Percentiles rank a stretch among this genome's conserved stretches.
phyloP scores from a whole-genome alignment of 2,113 vertebrate genomes.

The Taurulus bubalis region DNA sequence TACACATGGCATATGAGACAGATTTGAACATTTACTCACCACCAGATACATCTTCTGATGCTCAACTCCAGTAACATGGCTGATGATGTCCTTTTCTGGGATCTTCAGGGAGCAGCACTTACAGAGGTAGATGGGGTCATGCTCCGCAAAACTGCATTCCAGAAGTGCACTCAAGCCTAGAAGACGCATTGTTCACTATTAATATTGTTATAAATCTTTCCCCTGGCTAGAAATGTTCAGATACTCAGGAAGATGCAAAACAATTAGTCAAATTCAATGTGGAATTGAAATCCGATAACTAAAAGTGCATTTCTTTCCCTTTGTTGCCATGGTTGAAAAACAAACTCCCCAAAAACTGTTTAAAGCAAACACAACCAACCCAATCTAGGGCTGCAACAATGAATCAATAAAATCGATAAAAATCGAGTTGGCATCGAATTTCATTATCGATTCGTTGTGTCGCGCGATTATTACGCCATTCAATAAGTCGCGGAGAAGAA shows the following conservation, averaged over 20 bases:
- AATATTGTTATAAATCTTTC: neutral
- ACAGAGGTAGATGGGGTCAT: slow-evolving; percentile 50
- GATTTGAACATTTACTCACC: slow-evolving; percentile 38
- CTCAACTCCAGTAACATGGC: slow-evolving; percentile 23
- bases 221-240: neutral
- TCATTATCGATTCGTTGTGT: too few species aligned
- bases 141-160: slow-evolving; percentile 31
- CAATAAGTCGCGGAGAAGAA: too few species aligned
- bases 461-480: too few species aligned
- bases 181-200: neutral
- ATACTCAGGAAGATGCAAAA: neutral
- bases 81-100: slow-evolving; percentile 16
- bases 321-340: neutral
- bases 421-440: too few species aligned
- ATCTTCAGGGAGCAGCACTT: slow-evolving; percentile 46
- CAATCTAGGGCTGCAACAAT: too few species aligned
- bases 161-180: slow-evolving; percentile 40
- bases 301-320: neutral
- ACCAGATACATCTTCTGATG: slow-evolving; percentile 18
- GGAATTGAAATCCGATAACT: neutral
- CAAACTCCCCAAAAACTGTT: neutral
- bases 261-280: neutral
- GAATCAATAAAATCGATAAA: too few species aligned
- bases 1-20: neutral
- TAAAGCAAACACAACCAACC: neutral